Base-by-base conservation (phyloP, 2,113 vertebrate genomes). In the Paratilapia polleni region DNA sequence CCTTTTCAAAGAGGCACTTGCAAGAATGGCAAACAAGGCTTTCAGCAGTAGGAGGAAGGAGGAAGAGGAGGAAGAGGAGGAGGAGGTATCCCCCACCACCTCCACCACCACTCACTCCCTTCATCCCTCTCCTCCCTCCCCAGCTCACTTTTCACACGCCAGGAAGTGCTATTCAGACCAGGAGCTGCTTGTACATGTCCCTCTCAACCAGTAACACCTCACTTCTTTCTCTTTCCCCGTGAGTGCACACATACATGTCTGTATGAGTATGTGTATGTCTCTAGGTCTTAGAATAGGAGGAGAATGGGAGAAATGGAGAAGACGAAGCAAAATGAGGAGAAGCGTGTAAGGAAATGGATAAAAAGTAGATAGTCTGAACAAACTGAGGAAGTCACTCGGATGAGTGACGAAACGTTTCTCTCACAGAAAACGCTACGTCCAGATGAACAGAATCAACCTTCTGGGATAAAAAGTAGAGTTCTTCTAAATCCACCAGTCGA, bases 21-120 rank as follows among this genome's bases (percentile, higher is more conserved):
- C 93, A 95, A 92, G 94, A 96, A 97, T 94, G 91, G 93, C 89
- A 95, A 96, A 94, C 92, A 94, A 92, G 92, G 92, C 94, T 96
- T 96, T 93, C 93, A 95, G 89, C 63, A 6, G 83, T 52, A 79
- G 83, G 83, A 88, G 81, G 70, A 81, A 89, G 83, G 83, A 92
- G 75, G 90, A 88, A 52, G 87, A 88, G 47, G 77, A 81, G 77
- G 49, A 54, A 19, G 78, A 68, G 85, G 80, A 54, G 52, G 78
- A 68, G 85, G 80, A 81, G 87, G 77, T 49, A 41, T 58, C 59
- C 85, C 47, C 78, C 77, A 59, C 83, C 88, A 83, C 78, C 89
- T 84, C 90, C 93, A 79, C 87, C 87, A 90, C 83, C 87, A 87
- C 84, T 90, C 88, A 80, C 63, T 88, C 73, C 20, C 78, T 84